Evolutionary conservation across 2,113 vertebrate species (phyloP).

Genomic region (Oreochromis aureus): DNA sequence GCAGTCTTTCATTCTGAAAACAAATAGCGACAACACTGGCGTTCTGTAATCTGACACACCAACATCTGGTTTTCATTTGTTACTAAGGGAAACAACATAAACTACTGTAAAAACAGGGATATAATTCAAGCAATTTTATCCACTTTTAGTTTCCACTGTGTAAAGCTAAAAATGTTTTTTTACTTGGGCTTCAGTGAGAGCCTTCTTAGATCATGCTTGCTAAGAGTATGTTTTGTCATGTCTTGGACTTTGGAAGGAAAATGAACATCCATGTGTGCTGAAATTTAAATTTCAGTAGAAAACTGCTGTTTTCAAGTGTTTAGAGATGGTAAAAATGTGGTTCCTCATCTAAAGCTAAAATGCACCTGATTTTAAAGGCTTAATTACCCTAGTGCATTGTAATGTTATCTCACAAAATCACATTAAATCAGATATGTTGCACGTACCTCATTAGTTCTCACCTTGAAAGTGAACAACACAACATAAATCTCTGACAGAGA

Average conservation of each 20-base stretch:
- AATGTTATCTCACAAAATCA: not conserved
- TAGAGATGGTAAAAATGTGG: not conserved
- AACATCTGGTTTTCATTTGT: slow-evolving; percentile 17
- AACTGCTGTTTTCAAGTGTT: not conserved
- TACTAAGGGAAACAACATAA: not conserved
- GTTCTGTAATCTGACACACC: not conserved
- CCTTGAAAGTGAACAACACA: slow-evolving; percentile 32
- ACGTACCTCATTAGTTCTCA: slow-evolving; percentile 17
- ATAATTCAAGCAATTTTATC: not conserved
- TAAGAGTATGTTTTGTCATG: not conserved
- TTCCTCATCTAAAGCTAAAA: not conserved
- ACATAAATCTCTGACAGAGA: slow-evolving; percentile 3
- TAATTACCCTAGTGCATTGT: not conserved
- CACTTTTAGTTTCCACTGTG: not conserved
- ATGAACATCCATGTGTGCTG: not conserved
- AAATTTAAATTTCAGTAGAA: not conserved
- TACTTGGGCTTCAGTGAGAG: not conserved
- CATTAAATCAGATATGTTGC: slow-evolving; percentile 2
- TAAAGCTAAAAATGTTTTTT: not conserved
- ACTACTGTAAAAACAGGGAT: not conserved
- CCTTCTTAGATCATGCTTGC: not conserved
- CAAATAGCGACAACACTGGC: not conserved
- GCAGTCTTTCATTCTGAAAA: not conserved
- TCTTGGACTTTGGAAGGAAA: not conserved
- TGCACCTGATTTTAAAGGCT: not conserved